Conservation (phyloP, 1,140 invertebrate genomes). For the Drosophila triauraria region DNA sequence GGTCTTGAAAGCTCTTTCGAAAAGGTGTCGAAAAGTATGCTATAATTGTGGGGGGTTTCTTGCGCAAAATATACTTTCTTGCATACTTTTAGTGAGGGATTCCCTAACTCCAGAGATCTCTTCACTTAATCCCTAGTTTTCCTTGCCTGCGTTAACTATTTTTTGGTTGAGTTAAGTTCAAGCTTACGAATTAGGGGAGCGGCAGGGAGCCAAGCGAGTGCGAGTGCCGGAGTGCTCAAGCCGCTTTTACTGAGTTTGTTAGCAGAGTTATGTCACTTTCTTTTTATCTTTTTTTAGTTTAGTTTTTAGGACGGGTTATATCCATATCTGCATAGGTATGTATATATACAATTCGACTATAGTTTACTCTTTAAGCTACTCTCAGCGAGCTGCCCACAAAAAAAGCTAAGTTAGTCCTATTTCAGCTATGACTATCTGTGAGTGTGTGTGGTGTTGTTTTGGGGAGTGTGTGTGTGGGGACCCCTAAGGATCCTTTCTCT, state of each 20-base stretch:
- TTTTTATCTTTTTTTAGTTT: constrained; percentile 2
- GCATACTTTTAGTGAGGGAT: background rate
- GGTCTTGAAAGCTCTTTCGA: background rate
- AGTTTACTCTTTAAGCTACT: constrained; percentile 1
- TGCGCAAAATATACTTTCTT: constrained; percentile 6
- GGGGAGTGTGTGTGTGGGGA: constrained; percentile 2
- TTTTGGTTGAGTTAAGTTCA: constrained; percentile 16
- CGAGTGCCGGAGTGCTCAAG: constrained; percentile 42
- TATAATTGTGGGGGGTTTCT: background rate
- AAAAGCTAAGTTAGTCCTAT: constrained; percentile 22
- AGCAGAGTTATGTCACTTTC: background rate
- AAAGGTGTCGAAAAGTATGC: constrained; percentile 7
- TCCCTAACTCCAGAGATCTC: background rate
- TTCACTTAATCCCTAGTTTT: background rate
- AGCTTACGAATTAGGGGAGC: constrained; percentile 25
- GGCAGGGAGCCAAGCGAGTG: constrained; percentile 37
- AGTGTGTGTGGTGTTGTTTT: background rate
- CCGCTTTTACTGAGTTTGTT: constrained; percentile 17
- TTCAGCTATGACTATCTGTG: constrained; percentile 21
- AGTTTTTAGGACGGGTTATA: constrained; percentile 43
- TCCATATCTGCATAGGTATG: constrained; percentile 16
- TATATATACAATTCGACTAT: constrained; percentile 12
- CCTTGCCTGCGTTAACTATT: constrained; percentile 30
- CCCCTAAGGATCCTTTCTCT: constrained; percentile 12
- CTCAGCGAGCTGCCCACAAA: constrained; percentile 16